These are phyloP conservation scores for Amblyteles armatorius DNA, from an alignment of 2,888 invertebrate species.

Conservation along the genomic window DNA sequence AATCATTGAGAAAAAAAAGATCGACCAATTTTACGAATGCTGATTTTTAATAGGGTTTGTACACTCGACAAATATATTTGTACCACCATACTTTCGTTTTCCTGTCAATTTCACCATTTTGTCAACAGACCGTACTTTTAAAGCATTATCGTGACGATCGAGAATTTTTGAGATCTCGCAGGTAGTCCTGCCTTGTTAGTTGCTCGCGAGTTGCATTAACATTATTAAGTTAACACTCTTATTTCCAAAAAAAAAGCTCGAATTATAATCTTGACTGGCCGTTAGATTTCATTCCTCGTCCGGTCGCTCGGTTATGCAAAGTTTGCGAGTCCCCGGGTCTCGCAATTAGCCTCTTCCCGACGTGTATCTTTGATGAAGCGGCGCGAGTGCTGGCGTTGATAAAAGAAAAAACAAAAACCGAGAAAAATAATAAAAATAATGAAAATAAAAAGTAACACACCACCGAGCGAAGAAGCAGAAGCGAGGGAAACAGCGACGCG, in stretches of 20 bases:
- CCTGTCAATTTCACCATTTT: no score
- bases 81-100: no score
- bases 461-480: slow-evolving; percentile 17
- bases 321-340: slow-evolving; percentile 39
- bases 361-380: slow-evolving; percentile 49
- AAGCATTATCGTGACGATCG: neutral
- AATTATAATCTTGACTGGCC: neutral
- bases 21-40: neutral
- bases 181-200: slow-evolving; percentile 32
- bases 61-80: no score
- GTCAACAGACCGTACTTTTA: neutral
- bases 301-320: slow-evolving; percentile 46
- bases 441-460: slow-evolving; percentile 1
- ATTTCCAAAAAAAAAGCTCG: slow-evolving; percentile 13
- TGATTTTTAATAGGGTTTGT: neutral
- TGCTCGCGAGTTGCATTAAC: slow-evolving; percentile 29
- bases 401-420: slow-evolving; percentile 11
- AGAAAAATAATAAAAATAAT: neutral
- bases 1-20: neutral
- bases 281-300: slow-evolving; percentile 14
- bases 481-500: slow-evolving; percentile 18
- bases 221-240: slow-evolving; percentile 41
- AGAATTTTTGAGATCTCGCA: neutral
- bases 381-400: slow-evolving; percentile 9
- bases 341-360: slow-evolving; percentile 52